phyloP scores from a whole-genome alignment of 1,140 invertebrate genomes.

The Drosophila yakuba region DNA sequence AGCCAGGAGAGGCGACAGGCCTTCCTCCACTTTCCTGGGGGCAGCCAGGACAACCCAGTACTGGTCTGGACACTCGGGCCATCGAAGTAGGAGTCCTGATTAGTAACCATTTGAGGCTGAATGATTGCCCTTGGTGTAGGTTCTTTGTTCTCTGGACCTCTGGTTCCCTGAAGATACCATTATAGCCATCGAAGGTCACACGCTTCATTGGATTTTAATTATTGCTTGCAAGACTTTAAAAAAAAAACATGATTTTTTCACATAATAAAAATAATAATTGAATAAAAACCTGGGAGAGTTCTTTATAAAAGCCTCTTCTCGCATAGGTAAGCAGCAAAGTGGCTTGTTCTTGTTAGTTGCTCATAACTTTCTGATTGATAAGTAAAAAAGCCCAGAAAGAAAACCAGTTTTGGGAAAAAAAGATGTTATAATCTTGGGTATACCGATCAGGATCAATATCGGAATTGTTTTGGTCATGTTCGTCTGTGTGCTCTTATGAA shows the following conservation, averaged over 20 bases:
- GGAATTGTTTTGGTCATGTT: too few relatives aligned
- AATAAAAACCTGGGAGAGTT: too few relatives aligned
- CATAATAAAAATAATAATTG: too few relatives aligned
- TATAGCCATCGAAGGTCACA: slow-evolving; percentile 7
- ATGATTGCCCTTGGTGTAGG: slow-evolving; percentile 58
- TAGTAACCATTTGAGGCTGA: slow-evolving; percentile 77
- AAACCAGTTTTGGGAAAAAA: too few relatives aligned
- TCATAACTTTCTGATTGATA: too few relatives aligned
- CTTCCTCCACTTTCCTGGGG: not conserved
- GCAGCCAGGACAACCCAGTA: not conserved
- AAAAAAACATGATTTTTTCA: not conserved
- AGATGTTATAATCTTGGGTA: too few relatives aligned
- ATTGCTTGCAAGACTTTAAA: slow-evolving; percentile 29
- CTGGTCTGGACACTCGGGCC: slow-evolving; percentile 12
- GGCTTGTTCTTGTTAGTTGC: too few relatives aligned
- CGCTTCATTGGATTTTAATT: slow-evolving; percentile 49
- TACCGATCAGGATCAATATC: too few relatives aligned
- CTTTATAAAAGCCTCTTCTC: too few relatives aligned
- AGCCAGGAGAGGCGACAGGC: slow-evolving; percentile 11
- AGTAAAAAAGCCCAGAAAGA: too few relatives aligned
- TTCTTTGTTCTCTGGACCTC: slow-evolving; percentile 11
- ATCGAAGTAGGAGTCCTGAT: slow-evolving; percentile 60
- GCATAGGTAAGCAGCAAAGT: too few relatives aligned
- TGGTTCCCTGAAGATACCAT: slow-evolving; percentile 2
- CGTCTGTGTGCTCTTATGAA: too few relatives aligned